Conservation (phyloP, 2,797 vertebrate genomes). For the Mallotus villosus region DNA sequence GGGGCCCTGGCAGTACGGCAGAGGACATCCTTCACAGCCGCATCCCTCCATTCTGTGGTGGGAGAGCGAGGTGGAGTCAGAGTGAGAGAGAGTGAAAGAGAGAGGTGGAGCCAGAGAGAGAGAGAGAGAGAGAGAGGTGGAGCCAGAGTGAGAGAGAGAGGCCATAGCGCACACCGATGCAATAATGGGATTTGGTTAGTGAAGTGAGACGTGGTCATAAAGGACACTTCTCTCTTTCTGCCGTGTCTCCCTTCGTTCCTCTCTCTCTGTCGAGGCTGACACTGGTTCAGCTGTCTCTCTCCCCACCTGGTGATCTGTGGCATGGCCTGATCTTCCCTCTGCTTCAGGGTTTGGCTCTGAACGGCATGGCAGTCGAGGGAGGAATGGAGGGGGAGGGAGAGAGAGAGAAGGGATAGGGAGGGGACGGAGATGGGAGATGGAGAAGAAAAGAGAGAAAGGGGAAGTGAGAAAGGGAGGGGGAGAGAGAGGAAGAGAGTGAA, state of each 20-base stretch:
- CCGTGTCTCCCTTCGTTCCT: not conserved
- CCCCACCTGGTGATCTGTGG: conserved; percentile 26
- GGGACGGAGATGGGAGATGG: too few species aligned
- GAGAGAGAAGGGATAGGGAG: not conserved
- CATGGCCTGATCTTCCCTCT: conserved; percentile 13
- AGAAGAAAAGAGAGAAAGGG: too few species aligned
- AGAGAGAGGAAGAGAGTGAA: too few species aligned
- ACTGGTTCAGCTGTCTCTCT: conserved; percentile 25
- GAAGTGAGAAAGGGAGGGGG: too few species aligned
- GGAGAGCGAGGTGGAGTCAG: not conserved
- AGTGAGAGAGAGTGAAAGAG: not conserved
- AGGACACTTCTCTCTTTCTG: too few species aligned
- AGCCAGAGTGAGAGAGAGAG: conserved; percentile 3
- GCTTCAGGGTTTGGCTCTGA: conserved; percentile 8
- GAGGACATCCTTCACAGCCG: conserved; percentile 12
- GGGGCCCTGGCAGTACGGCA: conserved; percentile 38
- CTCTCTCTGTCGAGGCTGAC: conserved; percentile 1
- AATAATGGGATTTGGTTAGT: conserved; percentile 20
- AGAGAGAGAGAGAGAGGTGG: not conserved
- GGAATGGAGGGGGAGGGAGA: too few species aligned
- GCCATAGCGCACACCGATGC: conserved; percentile 15
- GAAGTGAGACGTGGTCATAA: conserved; percentile 24
- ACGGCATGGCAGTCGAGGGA: not conserved
- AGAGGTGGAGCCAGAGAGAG: not conserved
- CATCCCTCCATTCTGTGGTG: conserved; percentile 31